Percentiles rank a stretch among this genome's conserved stretches.
Conservation (phyloP, 1,140 invertebrate genomes). For the Drosophila athabasca region DNA sequence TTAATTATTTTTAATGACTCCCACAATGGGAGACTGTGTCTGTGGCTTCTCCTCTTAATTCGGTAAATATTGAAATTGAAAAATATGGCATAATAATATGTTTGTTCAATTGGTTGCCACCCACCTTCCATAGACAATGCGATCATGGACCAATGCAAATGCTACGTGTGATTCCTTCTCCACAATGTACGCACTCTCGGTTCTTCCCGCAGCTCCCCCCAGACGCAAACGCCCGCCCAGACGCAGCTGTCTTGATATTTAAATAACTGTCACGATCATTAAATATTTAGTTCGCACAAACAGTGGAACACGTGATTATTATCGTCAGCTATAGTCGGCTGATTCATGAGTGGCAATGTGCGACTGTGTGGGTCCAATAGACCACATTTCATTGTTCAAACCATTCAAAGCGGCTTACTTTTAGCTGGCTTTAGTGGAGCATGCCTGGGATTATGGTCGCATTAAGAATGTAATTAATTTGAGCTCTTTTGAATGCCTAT, state of each 20-base stretch:
- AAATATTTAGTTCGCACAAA: conserved; percentile 25
- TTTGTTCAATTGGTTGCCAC: conserved; percentile 20
- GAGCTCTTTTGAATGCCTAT: conserved; percentile 56
- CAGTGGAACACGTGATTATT: conserved; percentile 32
- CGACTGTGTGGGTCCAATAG: conserved; percentile 19
- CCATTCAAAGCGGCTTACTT: conserved; percentile 46
- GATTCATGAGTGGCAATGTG: background rate
- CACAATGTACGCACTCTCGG: too few relatives aligned
- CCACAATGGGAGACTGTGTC: conserved; percentile 37
- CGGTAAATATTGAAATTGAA: conserved; percentile 31
- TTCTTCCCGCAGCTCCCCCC: conserved; percentile 12
- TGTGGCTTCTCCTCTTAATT: background rate
- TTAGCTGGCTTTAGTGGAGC: conserved; percentile 34
- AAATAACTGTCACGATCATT: conserved; percentile 14
- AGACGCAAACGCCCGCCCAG: conserved; percentile 10
- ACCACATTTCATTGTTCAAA: conserved; percentile 33
- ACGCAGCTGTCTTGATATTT: conserved; percentile 47
- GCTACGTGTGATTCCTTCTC: background rate
- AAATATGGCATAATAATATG: conserved; percentile 24
- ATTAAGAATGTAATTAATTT: conserved; percentile 79
- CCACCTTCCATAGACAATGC: background rate
- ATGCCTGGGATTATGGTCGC: conserved; percentile 54
- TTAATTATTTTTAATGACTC: conserved; percentile 70
- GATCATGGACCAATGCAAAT: background rate
- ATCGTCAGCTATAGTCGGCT: background rate